Conservation (phyloP, 2,113 vertebrate genomes). For the Osmerus eperlanus region DNA sequence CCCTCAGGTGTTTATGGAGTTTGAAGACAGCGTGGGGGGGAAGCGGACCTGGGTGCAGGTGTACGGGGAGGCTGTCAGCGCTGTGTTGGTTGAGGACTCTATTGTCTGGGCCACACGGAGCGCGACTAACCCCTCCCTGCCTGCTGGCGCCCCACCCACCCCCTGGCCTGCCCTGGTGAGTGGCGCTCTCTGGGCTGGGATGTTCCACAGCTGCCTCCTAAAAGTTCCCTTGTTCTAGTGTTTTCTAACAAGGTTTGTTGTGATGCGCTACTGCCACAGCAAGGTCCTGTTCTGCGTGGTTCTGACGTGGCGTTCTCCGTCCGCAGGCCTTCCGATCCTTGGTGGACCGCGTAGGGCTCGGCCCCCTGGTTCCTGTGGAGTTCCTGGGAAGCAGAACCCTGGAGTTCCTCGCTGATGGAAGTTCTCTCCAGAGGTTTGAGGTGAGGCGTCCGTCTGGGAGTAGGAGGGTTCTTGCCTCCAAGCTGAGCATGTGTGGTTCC, state of each 20-base stretch:
- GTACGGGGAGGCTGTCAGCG: slow-evolving; percentile 89
- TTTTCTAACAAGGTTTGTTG: neutral
- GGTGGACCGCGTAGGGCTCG: slow-evolving; percentile 92
- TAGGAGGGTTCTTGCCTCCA: neutral
- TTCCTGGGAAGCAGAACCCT: slow-evolving; percentile 87
- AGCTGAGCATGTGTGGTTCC: neutral
- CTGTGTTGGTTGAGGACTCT: slow-evolving; percentile 86
- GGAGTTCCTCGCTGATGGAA: slow-evolving; percentile 87
- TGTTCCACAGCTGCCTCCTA: neutral
- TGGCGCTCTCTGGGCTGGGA: slow-evolving; percentile 19
- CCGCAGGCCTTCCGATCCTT: slow-evolving; percentile 72
- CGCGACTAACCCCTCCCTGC: slow-evolving; percentile 55
- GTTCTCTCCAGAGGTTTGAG: slow-evolving; percentile 87
- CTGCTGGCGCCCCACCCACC: slow-evolving; percentile 64
- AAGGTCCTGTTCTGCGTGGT: neutral
- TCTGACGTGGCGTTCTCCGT: neutral
- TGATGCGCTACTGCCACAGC: neutral
- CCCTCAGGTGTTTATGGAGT: slow-evolving; percentile 92
- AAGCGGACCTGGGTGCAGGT: slow-evolving; percentile 93
- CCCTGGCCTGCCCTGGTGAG: slow-evolving; percentile 94
- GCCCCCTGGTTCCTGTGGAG: slow-evolving; percentile 88
- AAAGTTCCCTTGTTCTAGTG: neutral
- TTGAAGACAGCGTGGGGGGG: slow-evolving; percentile 85
- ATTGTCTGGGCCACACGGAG: slow-evolving; percentile 86
- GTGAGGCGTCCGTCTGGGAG: slow-evolving; percentile 58